Conservation (phyloP, 1,140 invertebrate genomes). For the Zeugodacus cucurbitae region DNA sequence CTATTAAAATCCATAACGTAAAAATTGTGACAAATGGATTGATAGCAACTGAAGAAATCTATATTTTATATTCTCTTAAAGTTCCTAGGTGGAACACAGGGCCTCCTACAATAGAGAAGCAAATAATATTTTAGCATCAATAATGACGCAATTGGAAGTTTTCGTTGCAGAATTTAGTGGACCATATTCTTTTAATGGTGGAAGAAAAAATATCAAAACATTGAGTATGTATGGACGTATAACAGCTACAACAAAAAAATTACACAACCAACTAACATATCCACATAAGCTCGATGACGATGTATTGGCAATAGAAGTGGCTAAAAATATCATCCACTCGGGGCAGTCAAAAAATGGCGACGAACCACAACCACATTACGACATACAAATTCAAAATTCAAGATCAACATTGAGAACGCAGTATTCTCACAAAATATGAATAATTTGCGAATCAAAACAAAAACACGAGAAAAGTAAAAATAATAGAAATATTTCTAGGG, state of each 20-base stretch:
- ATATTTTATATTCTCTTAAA: too few relatives aligned
- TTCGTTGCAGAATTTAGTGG: neutral
- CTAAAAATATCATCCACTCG: conserved; percentile 38
- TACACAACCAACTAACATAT: conserved; percentile 37
- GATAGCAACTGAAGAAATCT: too few relatives aligned
- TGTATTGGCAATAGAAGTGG: conserved; percentile 7
- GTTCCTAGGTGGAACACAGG: too few relatives aligned
- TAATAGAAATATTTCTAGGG: neutral
- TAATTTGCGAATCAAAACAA: neutral
- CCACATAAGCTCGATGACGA: conserved; percentile 39
- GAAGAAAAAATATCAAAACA: neutral
- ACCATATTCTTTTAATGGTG: neutral
- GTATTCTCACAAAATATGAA: conserved; percentile 32
- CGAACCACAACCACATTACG: neutral
- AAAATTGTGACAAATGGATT: too few relatives aligned
- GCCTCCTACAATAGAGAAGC: too few relatives aligned
- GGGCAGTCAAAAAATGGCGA: conserved; percentile 31
- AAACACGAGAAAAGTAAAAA: neutral
- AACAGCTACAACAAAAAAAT: neutral
- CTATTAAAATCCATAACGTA: too few relatives aligned
- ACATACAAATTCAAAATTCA: neutral
- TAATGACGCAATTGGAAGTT: conserved; percentile 12
- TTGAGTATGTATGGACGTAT: neutral
- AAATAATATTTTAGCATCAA: neutral
- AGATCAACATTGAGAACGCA: neutral